phyloP scores from a whole-genome alignment of 2,113 vertebrate genomes.

The Sclerurus mexicanus region DNA sequence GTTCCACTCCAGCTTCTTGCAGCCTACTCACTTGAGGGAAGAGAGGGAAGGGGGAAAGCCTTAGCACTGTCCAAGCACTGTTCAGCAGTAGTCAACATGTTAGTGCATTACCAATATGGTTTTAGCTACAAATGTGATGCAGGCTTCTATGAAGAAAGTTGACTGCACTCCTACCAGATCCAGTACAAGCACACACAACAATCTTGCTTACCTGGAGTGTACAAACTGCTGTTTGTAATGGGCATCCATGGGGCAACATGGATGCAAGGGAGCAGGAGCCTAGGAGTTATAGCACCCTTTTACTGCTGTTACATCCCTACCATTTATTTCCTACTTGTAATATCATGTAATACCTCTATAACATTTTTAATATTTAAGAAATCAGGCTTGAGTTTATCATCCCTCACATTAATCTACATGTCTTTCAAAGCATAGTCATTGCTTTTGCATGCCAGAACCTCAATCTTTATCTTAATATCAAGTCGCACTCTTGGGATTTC shows the following conservation, averaged over 20 bases:
- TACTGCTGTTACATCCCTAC: not conserved
- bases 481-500: not conserved
- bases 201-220: not conserved
- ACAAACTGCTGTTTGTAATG: not conserved
- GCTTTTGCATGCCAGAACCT: not conserved
- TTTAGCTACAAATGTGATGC: not conserved
- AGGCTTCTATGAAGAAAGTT: not conserved
- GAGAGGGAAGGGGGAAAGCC: not conserved
- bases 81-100: not conserved
- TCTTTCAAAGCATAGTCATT: not conserved
- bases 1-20: not conserved
- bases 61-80: not conserved
- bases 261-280: not conserved
- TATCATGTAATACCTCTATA: not conserved
- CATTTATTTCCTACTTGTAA: not conserved
- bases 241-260: not conserved
- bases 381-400: not conserved
- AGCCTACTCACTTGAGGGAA: fast-evolving
- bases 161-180: not conserved
- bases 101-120: fast-evolving
- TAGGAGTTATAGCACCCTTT: not conserved
- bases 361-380: not conserved
- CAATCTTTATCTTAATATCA: not conserved
- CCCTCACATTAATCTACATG: not conserved
- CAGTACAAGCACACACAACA: not conserved